Base-by-base conservation (phyloP, 2,888 invertebrate genomes). In the Stegana nigrithorax region DNA sequence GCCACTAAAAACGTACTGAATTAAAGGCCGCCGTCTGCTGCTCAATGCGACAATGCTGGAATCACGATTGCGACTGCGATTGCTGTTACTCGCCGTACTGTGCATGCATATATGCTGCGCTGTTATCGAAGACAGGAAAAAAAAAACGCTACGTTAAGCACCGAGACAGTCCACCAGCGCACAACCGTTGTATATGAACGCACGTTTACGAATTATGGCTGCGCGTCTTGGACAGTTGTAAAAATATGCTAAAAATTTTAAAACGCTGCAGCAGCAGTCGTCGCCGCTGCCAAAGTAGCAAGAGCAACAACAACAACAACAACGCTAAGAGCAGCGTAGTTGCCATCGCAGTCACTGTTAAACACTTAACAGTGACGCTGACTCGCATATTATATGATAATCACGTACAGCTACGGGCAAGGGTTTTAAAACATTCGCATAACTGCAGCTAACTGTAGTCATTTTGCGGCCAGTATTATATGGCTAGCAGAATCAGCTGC, bases 201-300 rank as follows among this genome's bases (percentile, higher is more conserved):
- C 79, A 76, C 82, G 73, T 71, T 72, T 73, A 78, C 76, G 81
- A 82, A 83, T 82, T 82, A 81, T 80, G 82, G 75, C 76, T 81
- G 81, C 79, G 83, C 83, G 79, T 78, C 83, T 72, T 76, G 73
- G 75, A 64, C 80, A 75, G 71, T 78, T 78, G 72, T 82, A 81
- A 81, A 81, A 83, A 82, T 81, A 83, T 76, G 75, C 71, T 72
- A 81, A 80, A 78, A 73, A 81, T 74, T 78, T 78, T 66, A 73
- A 74, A 75, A 74, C 51, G 51, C 51, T 29, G 51, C 51, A 51
- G 27, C 51, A 51, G 45, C 45, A 17, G 23, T 14, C 7, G 17
- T 17, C 7, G n/a, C n/a, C 25, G 25, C 10, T 25, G 12, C 47
- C 25, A 25, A 50, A 14, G 12, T 51, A 19, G 17, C 51, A 14